A percentile compares a stretch with the other conserved stretches of the same genome.
Conservation (phyloP, 2,888 invertebrate genomes). For the Eupithecia inturbata region DNA sequence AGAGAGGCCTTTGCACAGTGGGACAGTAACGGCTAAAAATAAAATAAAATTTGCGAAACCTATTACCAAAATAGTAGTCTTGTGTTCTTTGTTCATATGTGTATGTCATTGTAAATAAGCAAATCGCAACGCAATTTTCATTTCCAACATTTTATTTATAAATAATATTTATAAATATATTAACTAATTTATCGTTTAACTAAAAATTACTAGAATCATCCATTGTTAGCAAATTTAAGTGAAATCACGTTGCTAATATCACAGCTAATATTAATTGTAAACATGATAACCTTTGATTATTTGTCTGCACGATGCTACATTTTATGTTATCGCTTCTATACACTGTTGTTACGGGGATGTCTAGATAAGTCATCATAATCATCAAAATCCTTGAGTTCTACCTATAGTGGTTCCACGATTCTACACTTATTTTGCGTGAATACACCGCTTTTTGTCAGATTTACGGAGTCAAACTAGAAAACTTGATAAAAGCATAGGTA, state of each 20-base stretch:
- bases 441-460: too few species aligned
- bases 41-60: too few species aligned
- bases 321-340: not conserved
- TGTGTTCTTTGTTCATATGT: too few species aligned
- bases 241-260: slow-evolving; percentile 18
- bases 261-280: slow-evolving; percentile 10
- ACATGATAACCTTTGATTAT: slow-evolving; percentile 19
- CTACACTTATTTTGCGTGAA: too few species aligned
- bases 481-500: too few species aligned
- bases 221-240: not conserved
- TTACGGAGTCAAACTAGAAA: too few species aligned
- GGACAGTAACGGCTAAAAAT: too few species aligned
- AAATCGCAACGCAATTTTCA: not conserved
- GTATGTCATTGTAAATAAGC: too few species aligned
- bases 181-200: too few species aligned
- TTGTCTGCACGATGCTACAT: slow-evolving; percentile 7
- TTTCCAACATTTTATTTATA: not conserved
- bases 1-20: too few species aligned
- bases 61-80: too few species aligned
- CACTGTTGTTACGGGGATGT: slow-evolving; percentile 31
- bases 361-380: not conserved
- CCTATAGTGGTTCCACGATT: not conserved
- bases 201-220: not conserved
- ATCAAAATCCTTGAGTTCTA: not conserved
- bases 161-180: too few species aligned